Evolutionary conservation across 2,888 invertebrate species (phyloP).

Genomic region (Linnaemya tessellans): DNA sequence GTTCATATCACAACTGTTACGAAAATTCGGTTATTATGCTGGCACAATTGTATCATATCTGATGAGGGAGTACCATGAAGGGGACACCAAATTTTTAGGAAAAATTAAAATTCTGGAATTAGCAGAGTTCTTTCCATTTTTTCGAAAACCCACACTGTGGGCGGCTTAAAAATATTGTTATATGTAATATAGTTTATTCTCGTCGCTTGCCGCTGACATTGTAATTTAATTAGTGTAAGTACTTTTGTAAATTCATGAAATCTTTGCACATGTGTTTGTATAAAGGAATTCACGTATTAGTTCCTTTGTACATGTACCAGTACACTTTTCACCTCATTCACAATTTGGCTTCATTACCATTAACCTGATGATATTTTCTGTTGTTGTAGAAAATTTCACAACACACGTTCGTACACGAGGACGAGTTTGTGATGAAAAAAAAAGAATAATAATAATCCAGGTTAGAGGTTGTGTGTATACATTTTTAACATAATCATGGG

Average conservation of each 20-base stretch:
- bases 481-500: slow-evolving; percentile 25
- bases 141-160: no score
- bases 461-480: slow-evolving; percentile 49
- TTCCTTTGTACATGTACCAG: slow-evolving; percentile 1
- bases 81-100: no score
- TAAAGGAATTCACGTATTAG: neutral
- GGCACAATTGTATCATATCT: no score
- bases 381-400: slow-evolving; percentile 10
- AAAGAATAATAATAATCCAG: slow-evolving; percentile 34
- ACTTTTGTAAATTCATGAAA: neutral
- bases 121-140: no score
- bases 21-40: no score
- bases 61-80: no score
- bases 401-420: slow-evolving; percentile 14
- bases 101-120: no score
- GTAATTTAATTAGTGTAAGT: neutral
- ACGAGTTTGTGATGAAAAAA: slow-evolving; percentile 46
- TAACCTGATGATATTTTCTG: slow-evolving; percentile 65
- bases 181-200: neutral
- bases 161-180: no score
- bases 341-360: slow-evolving; percentile 71
- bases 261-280: neutral
- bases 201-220: neutral
- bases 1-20: no score
- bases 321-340: slow-evolving; percentile 66